Percentiles rank a stretch among this genome's conserved stretches.
These are phyloP conservation scores for Diuraphis noxia DNA, from an alignment of 1,140 invertebrate genomes.

Conservation along the genomic window DNA sequence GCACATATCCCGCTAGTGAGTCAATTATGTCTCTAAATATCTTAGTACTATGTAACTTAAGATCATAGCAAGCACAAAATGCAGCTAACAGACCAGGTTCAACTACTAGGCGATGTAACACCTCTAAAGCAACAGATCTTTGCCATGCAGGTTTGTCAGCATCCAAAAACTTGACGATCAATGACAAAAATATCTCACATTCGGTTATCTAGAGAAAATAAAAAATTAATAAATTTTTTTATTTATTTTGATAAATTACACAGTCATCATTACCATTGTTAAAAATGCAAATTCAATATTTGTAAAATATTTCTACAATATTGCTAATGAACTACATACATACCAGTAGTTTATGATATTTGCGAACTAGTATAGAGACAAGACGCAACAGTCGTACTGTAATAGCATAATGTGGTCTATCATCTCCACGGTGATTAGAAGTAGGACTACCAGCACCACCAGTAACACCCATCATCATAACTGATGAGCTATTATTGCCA, in stretches of 20 bases:
- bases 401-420: slow-evolving; percentile 96
- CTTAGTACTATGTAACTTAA: slow-evolving; percentile 89
- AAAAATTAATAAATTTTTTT: not conserved
- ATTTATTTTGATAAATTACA: not conserved
- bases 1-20: slow-evolving; percentile 91
- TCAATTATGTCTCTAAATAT: slow-evolving; percentile 95
- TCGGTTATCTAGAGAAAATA: slow-evolving; percentile 77
- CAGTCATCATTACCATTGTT: not conserved
- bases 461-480: slow-evolving; percentile 57
- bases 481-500: slow-evolving; percentile 6
- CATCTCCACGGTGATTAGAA: slow-evolving; percentile 68
- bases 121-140: slow-evolving; percentile 89
- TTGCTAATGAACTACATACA: slow-evolving; percentile 59
- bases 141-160: slow-evolving; percentile 96
- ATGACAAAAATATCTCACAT: slow-evolving; percentile 96
- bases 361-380: slow-evolving; percentile 89
- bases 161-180: slow-evolving; percentile 96
- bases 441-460: slow-evolving; percentile 60
- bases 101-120: slow-evolving; percentile 90
- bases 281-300: not conserved
- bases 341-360: slow-evolving; percentile 91
- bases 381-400: slow-evolving; percentile 92
- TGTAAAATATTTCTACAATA: not conserved
- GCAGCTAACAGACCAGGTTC: slow-evolving; percentile 85
- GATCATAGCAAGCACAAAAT: slow-evolving; percentile 93